These are phyloP conservation scores for Chelonoidis abingdonii DNA, from an alignment of 2,113 vertebrate genomes.

Conservation along the genomic window DNA sequence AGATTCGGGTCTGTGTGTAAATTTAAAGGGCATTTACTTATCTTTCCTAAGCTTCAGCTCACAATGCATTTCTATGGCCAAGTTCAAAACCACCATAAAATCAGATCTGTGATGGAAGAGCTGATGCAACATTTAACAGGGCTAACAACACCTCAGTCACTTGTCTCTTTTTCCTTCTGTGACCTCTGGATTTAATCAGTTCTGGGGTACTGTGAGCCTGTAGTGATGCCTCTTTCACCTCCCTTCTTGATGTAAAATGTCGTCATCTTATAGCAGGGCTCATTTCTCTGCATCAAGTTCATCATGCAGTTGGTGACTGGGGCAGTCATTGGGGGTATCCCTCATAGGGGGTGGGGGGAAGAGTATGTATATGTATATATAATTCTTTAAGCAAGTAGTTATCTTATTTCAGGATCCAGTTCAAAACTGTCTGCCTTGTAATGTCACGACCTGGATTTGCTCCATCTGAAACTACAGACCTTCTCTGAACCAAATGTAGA, in stretches of 20 bases:
- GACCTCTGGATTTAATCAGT: background rate
- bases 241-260: background rate
- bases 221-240: background rate
- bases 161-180: background rate
- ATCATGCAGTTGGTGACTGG: background rate
- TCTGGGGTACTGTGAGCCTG: background rate
- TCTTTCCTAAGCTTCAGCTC: background rate
- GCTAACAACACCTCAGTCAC: background rate
- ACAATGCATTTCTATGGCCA: background rate
- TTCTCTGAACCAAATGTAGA: background rate
- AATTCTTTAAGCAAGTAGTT: no score
- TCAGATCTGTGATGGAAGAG: background rate
- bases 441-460: background rate
- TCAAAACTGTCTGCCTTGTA: no score
- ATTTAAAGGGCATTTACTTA: background rate
- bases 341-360: accelerated
- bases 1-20: background rate
- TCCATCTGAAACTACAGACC: background rate
- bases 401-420: background rate
- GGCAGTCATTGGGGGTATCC: background rate
- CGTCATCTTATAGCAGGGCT: background rate
- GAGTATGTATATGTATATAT: no score
- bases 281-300: background rate
- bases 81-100: background rate
- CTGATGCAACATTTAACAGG: background rate